Percentiles rank a stretch among this genome's conserved stretches.
These are phyloP conservation scores for Aquatica leii DNA, from an alignment of 2,888 invertebrate species.

Conservation along the genomic window DNA sequence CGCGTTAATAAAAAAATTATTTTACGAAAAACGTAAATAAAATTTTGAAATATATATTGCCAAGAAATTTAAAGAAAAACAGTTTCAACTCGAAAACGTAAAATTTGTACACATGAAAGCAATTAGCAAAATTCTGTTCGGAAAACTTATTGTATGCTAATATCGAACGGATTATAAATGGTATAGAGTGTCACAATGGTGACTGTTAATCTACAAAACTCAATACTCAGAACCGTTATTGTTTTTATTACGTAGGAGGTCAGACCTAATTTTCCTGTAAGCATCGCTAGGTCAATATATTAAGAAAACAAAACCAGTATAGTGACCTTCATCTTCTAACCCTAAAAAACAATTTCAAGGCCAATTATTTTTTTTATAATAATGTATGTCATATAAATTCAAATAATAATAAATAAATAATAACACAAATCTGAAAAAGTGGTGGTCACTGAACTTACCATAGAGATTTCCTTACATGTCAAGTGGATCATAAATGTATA, in stretches of 20 bases:
- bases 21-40: too few species aligned
- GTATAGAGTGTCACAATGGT: not conserved
- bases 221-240: slow-evolving; percentile 22
- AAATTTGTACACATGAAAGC: too few species aligned
- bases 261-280: slow-evolving; percentile 25
- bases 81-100: too few species aligned
- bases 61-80: too few species aligned
- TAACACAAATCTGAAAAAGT: too few species aligned
- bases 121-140: too few species aligned
- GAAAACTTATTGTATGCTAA: not conserved
- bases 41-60: too few species aligned
- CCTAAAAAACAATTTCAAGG: slow-evolving; percentile 14
- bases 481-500: too few species aligned
- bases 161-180: not conserved
- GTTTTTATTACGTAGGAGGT: slow-evolving; percentile 16
- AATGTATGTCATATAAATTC: not conserved
- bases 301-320: slow-evolving; percentile 22
- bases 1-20: too few species aligned
- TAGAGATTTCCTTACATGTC: too few species aligned
- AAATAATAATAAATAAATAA: too few species aligned
- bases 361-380: not conserved
- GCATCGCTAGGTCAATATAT: slow-evolving; percentile 18
- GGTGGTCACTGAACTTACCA: too few species aligned
- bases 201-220: slow-evolving; percentile 13
- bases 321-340: slow-evolving; percentile 15